Percentiles rank a stretch among this genome's conserved stretches.
phyloP scores from a whole-genome alignment of 1,140 invertebrate genomes.

The Popillia japonica region DNA sequence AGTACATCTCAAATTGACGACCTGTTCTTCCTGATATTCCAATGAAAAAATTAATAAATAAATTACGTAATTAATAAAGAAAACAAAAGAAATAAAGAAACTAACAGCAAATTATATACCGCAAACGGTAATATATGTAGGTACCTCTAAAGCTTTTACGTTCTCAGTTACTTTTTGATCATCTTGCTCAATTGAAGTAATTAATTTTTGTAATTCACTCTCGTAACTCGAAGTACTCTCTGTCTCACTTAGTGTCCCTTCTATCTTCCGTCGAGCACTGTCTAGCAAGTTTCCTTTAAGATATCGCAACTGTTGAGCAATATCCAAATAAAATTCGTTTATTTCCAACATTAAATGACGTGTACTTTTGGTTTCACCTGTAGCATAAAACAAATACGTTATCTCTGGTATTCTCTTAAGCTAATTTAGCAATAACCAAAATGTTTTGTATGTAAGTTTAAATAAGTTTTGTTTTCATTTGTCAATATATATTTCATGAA shows the following conservation, averaged over 20 bases:
- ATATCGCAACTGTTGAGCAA: conserved; percentile 35
- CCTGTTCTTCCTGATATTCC: no score
- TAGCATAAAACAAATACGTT: neutral
- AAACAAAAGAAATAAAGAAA: no score
- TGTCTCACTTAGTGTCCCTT: neutral
- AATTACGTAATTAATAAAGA: no score
- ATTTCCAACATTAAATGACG: conserved; percentile 33
- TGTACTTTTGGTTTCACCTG: conserved; percentile 34
- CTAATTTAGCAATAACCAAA: neutral
- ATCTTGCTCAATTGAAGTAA: neutral
- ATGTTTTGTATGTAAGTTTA: no score
- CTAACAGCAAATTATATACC: no score
- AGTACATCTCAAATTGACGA: no score
- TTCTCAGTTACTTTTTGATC: conserved; percentile 28
- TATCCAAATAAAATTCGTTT: conserved; percentile 38
- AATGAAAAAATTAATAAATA: no score
- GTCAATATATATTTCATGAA: no score
- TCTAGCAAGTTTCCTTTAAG: conserved; percentile 23
- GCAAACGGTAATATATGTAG: neutral
- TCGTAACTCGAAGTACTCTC: neutral
- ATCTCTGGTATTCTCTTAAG: neutral
- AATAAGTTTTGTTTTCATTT: no score
- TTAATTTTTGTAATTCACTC: neutral
- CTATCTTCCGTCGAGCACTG: neutral
- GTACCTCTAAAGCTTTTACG: conserved; percentile 2